Evolutionary conservation across 2,113 vertebrate genomes (phyloP).

Genomic region (Ellobius talpinus): DNA sequence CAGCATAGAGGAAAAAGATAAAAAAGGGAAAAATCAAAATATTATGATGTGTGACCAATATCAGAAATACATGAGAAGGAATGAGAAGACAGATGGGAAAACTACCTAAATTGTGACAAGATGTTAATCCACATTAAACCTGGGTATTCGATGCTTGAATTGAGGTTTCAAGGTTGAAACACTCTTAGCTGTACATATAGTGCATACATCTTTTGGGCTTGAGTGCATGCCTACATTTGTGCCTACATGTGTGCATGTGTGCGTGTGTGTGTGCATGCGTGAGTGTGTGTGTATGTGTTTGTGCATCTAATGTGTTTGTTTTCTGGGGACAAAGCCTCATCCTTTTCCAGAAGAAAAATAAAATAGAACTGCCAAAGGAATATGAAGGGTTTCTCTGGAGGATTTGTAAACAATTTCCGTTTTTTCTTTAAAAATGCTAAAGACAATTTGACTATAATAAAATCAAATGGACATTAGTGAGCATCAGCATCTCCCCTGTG

Average conservation of each 20-base stretch:
- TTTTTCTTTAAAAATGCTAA: not conserved
- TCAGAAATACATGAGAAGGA: not conserved
- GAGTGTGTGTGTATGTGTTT: not conserved
- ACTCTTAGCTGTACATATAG: not conserved
- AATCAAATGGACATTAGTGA: conserved; percentile 31
- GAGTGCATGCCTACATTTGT: no score
- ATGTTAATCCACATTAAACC: not conserved
- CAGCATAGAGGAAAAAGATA: not conserved
- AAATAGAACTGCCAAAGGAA: not conserved
- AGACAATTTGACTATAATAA: conserved; percentile 30
- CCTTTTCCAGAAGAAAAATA: conserved; percentile 5
- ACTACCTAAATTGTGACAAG: not conserved
- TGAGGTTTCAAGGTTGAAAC: conserved; percentile 16
- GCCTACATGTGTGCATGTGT: no score
- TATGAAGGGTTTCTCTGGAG: not conserved
- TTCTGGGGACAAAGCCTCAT: not conserved
- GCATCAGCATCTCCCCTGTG: not conserved
- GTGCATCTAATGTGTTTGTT: not conserved
- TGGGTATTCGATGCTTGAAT: not conserved
- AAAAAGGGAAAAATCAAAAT: not conserved
- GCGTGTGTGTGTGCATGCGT: not conserved
- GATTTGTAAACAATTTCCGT: not conserved
- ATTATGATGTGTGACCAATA: not conserved
- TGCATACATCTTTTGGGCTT: not conserved
- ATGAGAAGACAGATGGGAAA: not conserved